Base-by-base conservation (phyloP, 2,888 invertebrate genomes). In the Eubasilissa splendida region DNA sequence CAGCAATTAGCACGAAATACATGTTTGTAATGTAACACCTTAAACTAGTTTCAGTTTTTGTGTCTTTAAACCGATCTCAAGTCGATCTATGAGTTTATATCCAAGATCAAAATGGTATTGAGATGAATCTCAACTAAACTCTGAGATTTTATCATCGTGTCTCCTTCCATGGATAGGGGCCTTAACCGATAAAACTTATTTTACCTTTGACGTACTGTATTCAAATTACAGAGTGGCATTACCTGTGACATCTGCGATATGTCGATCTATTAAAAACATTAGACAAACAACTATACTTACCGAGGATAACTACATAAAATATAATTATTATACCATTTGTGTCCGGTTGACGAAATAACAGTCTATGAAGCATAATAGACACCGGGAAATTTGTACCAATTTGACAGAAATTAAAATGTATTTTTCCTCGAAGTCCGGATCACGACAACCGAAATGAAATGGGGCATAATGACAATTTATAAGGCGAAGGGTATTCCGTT, bases 381-480 rank as follows among this genome's bases (percentile, higher is more conserved):
- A 33, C 31, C 42, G 10, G 12, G 58, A 58, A n/a, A n/a, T 10
- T n/a, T n/a, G 63, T 42, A 22, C 14, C 60, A 60, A 60, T 50
- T 60, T 59, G 75, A 11, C n/a, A 52, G 56, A 63, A 73, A 78
- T 78, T 73, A 78, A 78, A 73, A 65, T 60, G 73, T 65, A 73
- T 73, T 78, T 78, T 78, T 60, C 59, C 71, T 73, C 50, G 53
- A 60, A 22, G 65, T 56, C 53, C 31, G 42, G 71, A 80, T 82
- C 82, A 82, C 82, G 80, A 82, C 60, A 71, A 56, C 42, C 56
- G 14, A 73, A 80, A 82, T 74, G 68, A 77, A 79, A 82, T 77
- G 68, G 80, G 70, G 54, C 77, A 75, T 82, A 82, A 82, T 80
- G 82, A 82, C 82, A 80, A 80, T 80, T 80, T 75, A 80, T 59